phyloP scores from a whole-genome alignment of 2,113 vertebrate genomes.

The Myiagra hebetior region DNA sequence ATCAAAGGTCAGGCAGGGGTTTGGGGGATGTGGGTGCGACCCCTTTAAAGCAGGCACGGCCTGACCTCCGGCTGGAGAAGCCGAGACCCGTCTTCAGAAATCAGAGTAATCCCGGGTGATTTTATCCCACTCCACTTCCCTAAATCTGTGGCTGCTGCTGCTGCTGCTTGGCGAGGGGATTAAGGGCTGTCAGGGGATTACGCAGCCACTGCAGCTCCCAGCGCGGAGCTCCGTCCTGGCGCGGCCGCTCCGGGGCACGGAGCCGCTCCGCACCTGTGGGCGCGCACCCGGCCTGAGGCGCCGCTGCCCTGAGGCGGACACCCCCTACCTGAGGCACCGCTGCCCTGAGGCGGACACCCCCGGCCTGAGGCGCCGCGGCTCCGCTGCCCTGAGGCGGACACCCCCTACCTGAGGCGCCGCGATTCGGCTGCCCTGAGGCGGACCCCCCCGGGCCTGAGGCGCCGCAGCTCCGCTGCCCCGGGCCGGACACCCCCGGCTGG shows the following conservation, averaged over 20 bases:
- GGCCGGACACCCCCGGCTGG: neutral
- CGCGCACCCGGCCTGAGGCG: neutral
- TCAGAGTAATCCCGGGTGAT: slow-evolving; percentile 85
- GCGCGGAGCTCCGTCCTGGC: neutral
- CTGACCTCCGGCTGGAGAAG: slow-evolving; percentile 59
- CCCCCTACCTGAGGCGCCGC: neutral
- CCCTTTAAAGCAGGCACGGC: slow-evolving; percentile 1
- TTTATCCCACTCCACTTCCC: slow-evolving; percentile 69
- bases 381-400: fast-evolving
- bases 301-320: neutral
- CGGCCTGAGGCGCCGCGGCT: too few species aligned
- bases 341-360: fast-evolving
- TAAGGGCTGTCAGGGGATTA: slow-evolving; percentile 63
- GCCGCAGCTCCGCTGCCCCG: too few species aligned
- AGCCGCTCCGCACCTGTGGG: neutral
- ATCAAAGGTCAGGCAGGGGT: neutral
- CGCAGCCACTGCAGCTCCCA: neutral
- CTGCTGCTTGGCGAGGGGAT: slow-evolving; percentile 42
- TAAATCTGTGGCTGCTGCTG: slow-evolving; percentile 64
- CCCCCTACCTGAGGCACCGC: too few species aligned
- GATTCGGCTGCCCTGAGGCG: too few species aligned
- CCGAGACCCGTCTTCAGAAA: slow-evolving; percentile 76
- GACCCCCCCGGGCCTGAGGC: neutral
- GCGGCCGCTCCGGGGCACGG: neutral
- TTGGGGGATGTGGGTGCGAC: neutral